Base-by-base conservation (phyloP, 2,888 invertebrate species). In the Noctua janthina region DNA sequence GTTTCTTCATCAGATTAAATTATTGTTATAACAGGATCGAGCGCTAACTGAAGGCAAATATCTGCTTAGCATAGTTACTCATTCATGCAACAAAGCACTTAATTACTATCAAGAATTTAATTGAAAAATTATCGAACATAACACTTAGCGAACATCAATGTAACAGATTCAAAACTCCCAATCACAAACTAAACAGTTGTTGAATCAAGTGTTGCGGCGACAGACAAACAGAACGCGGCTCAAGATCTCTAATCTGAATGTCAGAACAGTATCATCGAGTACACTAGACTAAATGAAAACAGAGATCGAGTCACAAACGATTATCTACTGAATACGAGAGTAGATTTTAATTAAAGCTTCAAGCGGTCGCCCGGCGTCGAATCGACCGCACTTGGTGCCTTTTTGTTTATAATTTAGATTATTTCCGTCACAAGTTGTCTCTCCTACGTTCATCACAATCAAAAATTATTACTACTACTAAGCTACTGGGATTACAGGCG, bases 161-260 rank as follows among this genome's bases (percentile, higher is more conserved):
- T 73, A 46, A 64, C 39, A 64, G 20, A 46, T 46, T 46, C 10
- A 54, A 59, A 74, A 82, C 73, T 73, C 43, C 39, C n/a, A 49
- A 54, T 35, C 76, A 67, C 68, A 79, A 83, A 83, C 74, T 74
- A 87, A 88, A 80, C 83, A 85, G 82, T 74, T 76, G 75, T 82
- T 77, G 75, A 74, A 23, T 64, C 68, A 76, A 81, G 62, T 74
- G 35, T 79, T 49, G 72, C 54, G 75, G 59, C 73, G 77, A 80
- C 71, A 79, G 83, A 78, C 73, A 79, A 77, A 72, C 79, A 78
- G 46, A 1, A 79, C 81, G 82, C 39, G 23, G 23, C 54, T 49
- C 76, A 59, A 69, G 46, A 46, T 10, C 69, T 43, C 76, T 87
- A 86, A 91, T 91, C 88, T 91, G 87, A 91, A 90, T 90, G 87